These are phyloP conservation scores for Pygocentrus nattereri DNA, from an alignment of 2,797 vertebrate species.

Conservation along the genomic window DNA sequence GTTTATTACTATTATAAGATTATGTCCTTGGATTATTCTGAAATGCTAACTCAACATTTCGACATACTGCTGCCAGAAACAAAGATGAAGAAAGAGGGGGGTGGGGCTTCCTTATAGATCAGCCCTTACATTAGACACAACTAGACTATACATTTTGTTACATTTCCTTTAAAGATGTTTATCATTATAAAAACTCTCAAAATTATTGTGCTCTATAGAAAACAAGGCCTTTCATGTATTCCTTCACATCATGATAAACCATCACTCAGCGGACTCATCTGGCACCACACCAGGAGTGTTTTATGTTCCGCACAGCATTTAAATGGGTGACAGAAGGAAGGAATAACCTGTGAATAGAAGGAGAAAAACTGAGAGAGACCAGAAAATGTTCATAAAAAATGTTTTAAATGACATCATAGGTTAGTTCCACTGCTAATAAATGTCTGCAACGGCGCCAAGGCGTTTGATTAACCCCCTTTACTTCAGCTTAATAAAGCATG, in stretches of 20 bases:
- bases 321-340: not conserved
- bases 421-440: constrained; percentile 15
- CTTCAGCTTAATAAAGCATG: constrained; percentile 27
- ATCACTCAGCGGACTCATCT: not conserved
- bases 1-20: no score
- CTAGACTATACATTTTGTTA: no score
- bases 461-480: constrained; percentile 4
- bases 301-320: not conserved
- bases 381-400: constrained; percentile 4
- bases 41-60: no score
- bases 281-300: not conserved
- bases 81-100: no score
- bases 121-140: no score
- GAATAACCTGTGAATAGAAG: not conserved
- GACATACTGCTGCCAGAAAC: no score
- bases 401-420: constrained; percentile 10
- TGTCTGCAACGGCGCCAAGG: constrained; percentile 7
- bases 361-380: not conserved
- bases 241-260: not conserved
- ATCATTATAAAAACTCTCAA: no score
- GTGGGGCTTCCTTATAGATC: no score
- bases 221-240: not conserved
- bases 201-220: no score
- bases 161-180: no score
- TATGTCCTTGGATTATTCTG: no score